Base-by-base conservation (phyloP, 1,140 invertebrate species). In the Trypoxylus dichotomus region DNA sequence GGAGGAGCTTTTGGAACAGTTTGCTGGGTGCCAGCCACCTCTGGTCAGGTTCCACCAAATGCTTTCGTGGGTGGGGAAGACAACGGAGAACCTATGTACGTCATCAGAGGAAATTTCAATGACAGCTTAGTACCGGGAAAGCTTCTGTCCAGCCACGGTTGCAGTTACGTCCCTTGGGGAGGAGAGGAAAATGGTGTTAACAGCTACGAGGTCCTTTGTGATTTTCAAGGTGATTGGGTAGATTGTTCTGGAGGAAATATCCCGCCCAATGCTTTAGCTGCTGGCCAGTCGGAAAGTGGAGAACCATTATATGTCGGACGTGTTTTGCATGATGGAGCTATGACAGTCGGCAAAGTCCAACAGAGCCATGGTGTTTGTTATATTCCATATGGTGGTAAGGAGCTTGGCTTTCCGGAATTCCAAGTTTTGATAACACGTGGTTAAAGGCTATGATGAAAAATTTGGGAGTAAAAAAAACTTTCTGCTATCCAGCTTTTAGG, bases 61-160 rank as follows among this genome's bases (percentile, higher is more conserved):
- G 92, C 93, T 3, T 89, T 95, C 3, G 88, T 90, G 13, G 94
- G 92, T 1, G 95, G 94, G 29, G 89, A 92, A 79, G 93, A 94
- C 80, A 89, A 89, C 76, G 92, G 89, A 0, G 94, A 95, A 84
- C 88, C 91, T 8, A 83, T 95, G 41, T 95, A 90, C 82, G 91
- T 96, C 11, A 92, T 91, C 1, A 88, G 94, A 78, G 80, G 83
- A 8, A 82, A 83, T 25, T 84, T 83, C 76, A 83, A 95, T 82
- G 94, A 93, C 37, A 93, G 91, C 60, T 82, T 94, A 5, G 88
- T 95, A 79, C 94, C 94, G 78, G 95, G 95, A 42, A 96, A 96
- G 86, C 85, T 94, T 7, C 89, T 92, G 54, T 88, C 90, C 0
- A 91, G 91, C 1, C 93, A 95, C 25, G 77, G 91, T 10, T 91